Base-by-base conservation (phyloP, 2,888 invertebrate genomes). In the Odontomyia ornata region DNA sequence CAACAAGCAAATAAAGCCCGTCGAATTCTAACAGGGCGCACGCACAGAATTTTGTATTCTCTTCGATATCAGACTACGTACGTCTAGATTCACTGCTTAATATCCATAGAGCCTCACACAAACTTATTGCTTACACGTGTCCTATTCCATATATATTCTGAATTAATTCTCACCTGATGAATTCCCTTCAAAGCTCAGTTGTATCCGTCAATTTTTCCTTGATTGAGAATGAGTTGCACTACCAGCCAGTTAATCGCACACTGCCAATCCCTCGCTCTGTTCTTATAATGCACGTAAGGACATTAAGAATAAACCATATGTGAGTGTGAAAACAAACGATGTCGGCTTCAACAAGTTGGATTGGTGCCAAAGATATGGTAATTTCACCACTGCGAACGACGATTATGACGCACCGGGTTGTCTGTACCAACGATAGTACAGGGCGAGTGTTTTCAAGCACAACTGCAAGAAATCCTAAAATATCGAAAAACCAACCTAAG, bases 211-310 rank as follows among this genome's bases (percentile, higher is more conserved):
- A 7, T 30, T 36, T 7, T 65, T n/a, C 18, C 27, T 27, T 27
- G 62, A 27, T 9, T 27, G 7, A 21, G 36, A 13, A 18, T 64
- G 28, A 3, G 28, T 30, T 36, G 15, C 28, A 27, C 62, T 28
- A 62, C 62, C 23, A 27, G 11, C 9, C 62, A 62, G 27, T 62
- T 27, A 13, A 25, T 27, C 13, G 3, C 52, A 52, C 52, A 9
- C 7, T 43, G 43, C 15, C 36, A 36, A 36, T 36, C 36, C 36
- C 36, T 65, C 36, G 65, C 18, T 65, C 13, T 18, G 25, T 60
- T 60, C 57, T 25, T 62, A 52, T 60, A n/a, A 43, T 47, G 25
- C 69, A 46, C 43, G 36, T 69, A 47, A 23, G n/a, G 69, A 30
- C 69, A 69, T 21, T 11, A 3, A 15, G n/a, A 30, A 21, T 2